A percentile compares a stretch with the other conserved stretches of the same genome.
Evolutionary conservation across 2,113 vertebrate genomes (phyloP).

Genomic region (Hypocryptadius cinnamomeus): DNA sequence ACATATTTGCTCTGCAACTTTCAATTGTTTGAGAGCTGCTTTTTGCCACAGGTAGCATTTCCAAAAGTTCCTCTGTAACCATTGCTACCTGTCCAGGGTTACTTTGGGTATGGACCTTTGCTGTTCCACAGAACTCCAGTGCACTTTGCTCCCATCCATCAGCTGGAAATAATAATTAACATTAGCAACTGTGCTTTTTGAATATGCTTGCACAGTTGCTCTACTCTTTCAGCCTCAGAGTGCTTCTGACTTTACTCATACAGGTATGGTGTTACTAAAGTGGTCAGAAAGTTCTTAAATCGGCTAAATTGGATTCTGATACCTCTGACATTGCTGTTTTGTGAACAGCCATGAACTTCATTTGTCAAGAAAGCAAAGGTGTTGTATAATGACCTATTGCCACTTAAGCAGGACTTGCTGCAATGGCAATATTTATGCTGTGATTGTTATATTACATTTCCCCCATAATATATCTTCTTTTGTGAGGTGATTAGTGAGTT

Average conservation of each 20-base stretch:
- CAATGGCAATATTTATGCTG: not conserved
- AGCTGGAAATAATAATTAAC: not conserved
- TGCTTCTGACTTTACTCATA: not conserved
- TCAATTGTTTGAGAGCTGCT: not conserved
- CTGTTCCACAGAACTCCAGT: not conserved
- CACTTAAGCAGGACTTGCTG: not conserved
- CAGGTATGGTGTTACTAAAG: not conserved
- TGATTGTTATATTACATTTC: not conserved
- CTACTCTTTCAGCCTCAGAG: not conserved
- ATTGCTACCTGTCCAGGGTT: not conserved
- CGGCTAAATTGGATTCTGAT: not conserved
- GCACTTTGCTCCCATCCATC: not conserved
- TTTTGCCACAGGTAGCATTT: not conserved
- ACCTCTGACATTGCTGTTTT: not conserved
- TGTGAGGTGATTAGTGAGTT: not conserved
- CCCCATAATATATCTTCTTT: not conserved
- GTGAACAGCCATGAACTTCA: not conserved
- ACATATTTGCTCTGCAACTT: not conserved
- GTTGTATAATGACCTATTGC: not conserved
- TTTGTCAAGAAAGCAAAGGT: not conserved
- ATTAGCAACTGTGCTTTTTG: not conserved
- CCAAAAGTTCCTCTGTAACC: not conserved
- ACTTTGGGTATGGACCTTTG: not conserved
- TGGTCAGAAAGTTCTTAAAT: not conserved
- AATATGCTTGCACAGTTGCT: not conserved